Base-by-base conservation (phyloP, 2,113 vertebrate species). In the Monopterus albus region DNA sequence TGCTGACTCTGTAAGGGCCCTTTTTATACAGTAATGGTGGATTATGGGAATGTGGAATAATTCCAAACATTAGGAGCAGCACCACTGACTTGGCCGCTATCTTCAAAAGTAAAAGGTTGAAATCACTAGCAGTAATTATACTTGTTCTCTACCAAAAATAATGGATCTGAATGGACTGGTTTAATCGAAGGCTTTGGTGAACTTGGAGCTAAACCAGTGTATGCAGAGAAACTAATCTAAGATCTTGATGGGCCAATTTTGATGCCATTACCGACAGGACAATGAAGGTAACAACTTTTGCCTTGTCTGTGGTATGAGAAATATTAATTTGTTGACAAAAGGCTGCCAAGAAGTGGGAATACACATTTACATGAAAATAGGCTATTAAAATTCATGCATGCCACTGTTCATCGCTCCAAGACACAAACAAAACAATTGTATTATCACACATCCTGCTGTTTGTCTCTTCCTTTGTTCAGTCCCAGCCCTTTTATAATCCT, bases 321-420 rank as follows among this genome's bases (percentile, higher is more conserved):
- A 84, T 76, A 86, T 75, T 75, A 79, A 83, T 82, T 67, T 74
- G 83, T 79, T 84, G 76, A 83, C 83, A 84, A 81, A 82, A 57
- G 62, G 72, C 60, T 71, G 82, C 81, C 81, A 64, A 72, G 81
- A 79, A 76, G 72, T 60, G 64, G 53, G 70, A 83, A 82, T 79
- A 66, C 57, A 71, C 66, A 89, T 91, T 88, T 83, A 77, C 87
- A 89, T 88, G 81, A 89, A 87, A 88, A 91, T 84, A 64, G 60
- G 72, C 71, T 68, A 85, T 91, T 91, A 79, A 91, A 85, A 88
- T 88, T 75, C 84, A 85, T 62, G 75, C 57, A 15, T 58, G 76
- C 47, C 21, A 21, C 60, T 57, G 79, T 65, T 86, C 63, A 75
- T 74, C 12, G 83, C 84, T 85, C 63, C 55, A 71, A 84, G 83